Base-by-base conservation (phyloP, 1,140 invertebrate genomes). In the Phymorhynchus buccinoides region DNA sequence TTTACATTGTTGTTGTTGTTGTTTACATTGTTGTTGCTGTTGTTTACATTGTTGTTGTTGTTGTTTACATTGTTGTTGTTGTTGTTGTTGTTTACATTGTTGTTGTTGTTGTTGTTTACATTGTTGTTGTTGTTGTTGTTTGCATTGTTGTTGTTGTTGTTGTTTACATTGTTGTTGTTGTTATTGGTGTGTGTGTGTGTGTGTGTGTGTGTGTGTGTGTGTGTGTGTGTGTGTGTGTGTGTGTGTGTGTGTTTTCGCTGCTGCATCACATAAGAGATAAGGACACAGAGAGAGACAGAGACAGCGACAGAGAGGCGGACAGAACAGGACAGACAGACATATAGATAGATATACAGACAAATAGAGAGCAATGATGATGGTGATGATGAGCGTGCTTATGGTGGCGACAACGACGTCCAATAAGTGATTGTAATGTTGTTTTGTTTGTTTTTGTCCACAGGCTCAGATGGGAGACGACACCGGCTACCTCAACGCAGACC, bases 401-500 rank as follows among this genome's bases (percentile, higher is more conserved):
- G 32, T 32, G 79, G 30, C 79, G n/a, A 52, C 44, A 48, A n/a
- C 6, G 52, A 35, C 44, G 44, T 22, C 3, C 30, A 56, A 27
- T 30, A 32, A 3, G 18, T n/a, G n/a, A n/a, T n/a, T n/a, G n/a
- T n/a, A n/a, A 22, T 82, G 30, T 30, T 52, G 32, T 52, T 48
- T 39, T 78, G 41, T 77, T 37, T 80, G 22, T 73, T 30, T 73
- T 30, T 85, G 81, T 86, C 48, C 78, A 32, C 84, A 88, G 87
- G 83, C 84, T 48, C 75, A 86, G 27, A 82, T 85, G 39, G 85
- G 85, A 30, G 88, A 89, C 27, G 77, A 75, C 42, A 86, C 62
- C 62, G 71, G 68, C 56, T 86, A 83, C 78, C 52, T 89, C 41
- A 48, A 66, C 41, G 81, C 44, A 41, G 88, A 89, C 30, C 88